phyloP scores from a whole-genome alignment of 2,113 vertebrate genomes.

The Delphinus delphis region DNA sequence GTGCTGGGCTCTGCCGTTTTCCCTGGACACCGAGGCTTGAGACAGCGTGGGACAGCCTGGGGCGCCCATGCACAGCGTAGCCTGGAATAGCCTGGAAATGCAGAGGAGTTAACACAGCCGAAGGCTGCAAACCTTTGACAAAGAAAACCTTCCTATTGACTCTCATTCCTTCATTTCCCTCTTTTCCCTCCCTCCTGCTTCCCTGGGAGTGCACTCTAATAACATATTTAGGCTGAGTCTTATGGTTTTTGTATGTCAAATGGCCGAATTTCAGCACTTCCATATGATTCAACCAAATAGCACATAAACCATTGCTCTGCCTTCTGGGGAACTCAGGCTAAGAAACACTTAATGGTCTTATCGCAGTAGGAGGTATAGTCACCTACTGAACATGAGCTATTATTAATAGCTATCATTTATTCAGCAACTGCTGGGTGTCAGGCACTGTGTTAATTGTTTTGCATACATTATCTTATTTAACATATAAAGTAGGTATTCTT shows the following conservation, averaged over 20 bases:
- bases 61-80: background rate
- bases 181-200: background rate
- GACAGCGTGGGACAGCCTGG: background rate
- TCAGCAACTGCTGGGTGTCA: background rate
- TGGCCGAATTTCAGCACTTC: background rate
- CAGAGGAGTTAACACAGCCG: background rate
- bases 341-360: slow-evolving; percentile 2
- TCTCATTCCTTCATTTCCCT: background rate
- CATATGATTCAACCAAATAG: background rate
- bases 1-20: background rate
- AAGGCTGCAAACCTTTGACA: background rate
- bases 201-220: background rate
- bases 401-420: slow-evolving; percentile 4
- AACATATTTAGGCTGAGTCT: background rate
- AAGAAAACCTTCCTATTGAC: background rate
- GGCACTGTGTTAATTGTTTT: background rate
- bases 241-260: background rate
- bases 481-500: background rate
- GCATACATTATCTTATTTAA: slow-evolving; percentile 10
- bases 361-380: background rate
- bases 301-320: background rate
- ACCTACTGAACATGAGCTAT: background rate
- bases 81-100: background rate
- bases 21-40: background rate
- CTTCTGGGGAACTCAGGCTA: background rate